A percentile compares a stretch with the other conserved stretches of the same genome.
Conservation (phyloP, 2,888 invertebrate genomes). For the Drosophila setosimentum region DNA sequence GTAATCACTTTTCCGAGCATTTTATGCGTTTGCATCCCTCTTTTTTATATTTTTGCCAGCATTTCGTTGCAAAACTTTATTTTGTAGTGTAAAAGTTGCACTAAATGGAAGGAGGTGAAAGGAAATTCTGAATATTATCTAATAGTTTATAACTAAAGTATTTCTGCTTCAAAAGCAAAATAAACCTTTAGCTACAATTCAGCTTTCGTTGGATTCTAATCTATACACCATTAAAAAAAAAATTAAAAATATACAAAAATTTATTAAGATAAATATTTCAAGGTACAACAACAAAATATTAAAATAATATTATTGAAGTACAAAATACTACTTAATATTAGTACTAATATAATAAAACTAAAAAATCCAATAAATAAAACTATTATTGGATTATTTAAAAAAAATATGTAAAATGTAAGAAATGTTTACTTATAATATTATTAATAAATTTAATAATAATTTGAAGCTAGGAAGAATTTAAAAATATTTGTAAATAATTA, state of each 20-base stretch:
- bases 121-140: neutral
- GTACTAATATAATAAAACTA: too few relatives aligned
- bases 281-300: neutral
- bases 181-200: neutral
- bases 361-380: too few relatives aligned
- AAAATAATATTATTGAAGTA: too few relatives aligned
- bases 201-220: neutral
- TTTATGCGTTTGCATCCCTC: conserved; percentile 8
- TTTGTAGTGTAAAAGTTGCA: neutral
- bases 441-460: neutral
- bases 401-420: too few relatives aligned
- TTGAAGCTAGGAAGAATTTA: neutral
- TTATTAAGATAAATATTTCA: neutral
- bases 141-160: neutral
- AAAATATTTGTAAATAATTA: neutral
- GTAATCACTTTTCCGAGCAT: conserved; percentile 23
- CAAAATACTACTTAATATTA: too few relatives aligned
- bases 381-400: too few relatives aligned
- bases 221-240: too few relatives aligned
- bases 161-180: neutral
- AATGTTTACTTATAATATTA: neutral
- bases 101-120: neutral
- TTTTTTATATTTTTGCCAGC: conserved; percentile 5
- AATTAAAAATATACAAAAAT: too few relatives aligned
- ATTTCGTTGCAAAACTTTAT: conserved; percentile 2